Conservation (phyloP, 2,888 invertebrate species). For the Nemurella pictetii region DNA sequence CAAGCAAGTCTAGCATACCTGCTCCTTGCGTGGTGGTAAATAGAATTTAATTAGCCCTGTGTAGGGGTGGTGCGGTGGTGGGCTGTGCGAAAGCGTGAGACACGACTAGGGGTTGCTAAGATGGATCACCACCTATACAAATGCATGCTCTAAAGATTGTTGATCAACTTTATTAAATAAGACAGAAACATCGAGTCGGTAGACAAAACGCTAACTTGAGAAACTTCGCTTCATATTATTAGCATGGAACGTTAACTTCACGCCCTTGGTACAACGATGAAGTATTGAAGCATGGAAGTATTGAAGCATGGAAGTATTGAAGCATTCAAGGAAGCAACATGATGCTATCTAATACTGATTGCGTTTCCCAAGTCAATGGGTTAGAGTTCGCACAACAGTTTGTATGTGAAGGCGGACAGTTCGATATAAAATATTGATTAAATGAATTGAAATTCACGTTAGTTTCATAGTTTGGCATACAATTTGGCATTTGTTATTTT, state of each 20-base stretch:
- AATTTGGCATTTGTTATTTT: too few relatives aligned
- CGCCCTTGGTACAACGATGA: too few relatives aligned
- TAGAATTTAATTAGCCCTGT: conserved; percentile 29
- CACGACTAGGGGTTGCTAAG: conserved; percentile 5
- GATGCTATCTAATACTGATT: background rate
- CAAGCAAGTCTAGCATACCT: background rate
- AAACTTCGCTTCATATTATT: conserved; percentile 17
- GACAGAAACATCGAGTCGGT: conserved; percentile 14
- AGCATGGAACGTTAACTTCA: background rate
- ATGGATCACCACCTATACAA: conserved; percentile 29
- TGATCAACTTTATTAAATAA: conserved; percentile 31
- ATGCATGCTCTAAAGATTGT: conserved; percentile 29
- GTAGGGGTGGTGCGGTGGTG: background rate
- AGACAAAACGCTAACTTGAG: background rate
- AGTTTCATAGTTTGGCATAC: too few relatives aligned
- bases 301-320: too few relatives aligned
- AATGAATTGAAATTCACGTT: too few relatives aligned
- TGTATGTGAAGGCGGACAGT: too few relatives aligned
- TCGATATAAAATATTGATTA: too few relatives aligned
- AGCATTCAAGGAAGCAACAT: background rate
- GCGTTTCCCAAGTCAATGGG: too few relatives aligned
- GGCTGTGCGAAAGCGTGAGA: background rate
- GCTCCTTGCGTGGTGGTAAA: conserved; percentile 20
- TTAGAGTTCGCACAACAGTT: too few relatives aligned
- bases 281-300: too few relatives aligned